Base-by-base conservation (phyloP, 2,797 vertebrate species). In the Chanos chanos region DNA sequence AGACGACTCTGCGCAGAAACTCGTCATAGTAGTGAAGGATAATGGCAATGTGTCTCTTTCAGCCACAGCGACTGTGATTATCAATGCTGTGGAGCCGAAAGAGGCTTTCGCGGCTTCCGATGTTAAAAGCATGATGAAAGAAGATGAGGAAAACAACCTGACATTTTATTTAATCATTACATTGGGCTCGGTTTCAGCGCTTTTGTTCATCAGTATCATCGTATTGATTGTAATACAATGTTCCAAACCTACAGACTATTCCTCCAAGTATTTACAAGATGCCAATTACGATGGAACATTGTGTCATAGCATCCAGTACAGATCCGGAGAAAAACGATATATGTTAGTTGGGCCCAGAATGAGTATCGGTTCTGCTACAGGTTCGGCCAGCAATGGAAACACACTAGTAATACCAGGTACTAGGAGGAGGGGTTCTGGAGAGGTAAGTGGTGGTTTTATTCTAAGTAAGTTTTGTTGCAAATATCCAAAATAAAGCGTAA, bases 301-400 rank as follows among this genome's bases (percentile, higher is more conserved):
- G 51, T 80, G 79, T 61, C 81, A 83, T 75, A 82, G 78, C 73
- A 77, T 80, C 60, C 79, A 81, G 72, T 81, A 81, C 70, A 74
- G 77, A 74, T 77, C 82, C 30, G 81, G 79, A 71, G 82, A 83
- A 40, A 85, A 81, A 58, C 77, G 76, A 0, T 85, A 83, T 81
- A 83, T 83, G 80, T 15, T 83, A 58, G 83, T 84, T 62, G 81
- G 81, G 77, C 83, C 83, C 55, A 81, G 79, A 43, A 83, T 81
- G 79, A 85, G 81, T 70, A 72, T 81, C 25, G 80, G 76, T 30
- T 84, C 82, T 53, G 77, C 77, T 33, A 64, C 81, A 6, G 77
- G 66, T 0, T 66, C 78, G 0, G 79, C 82, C 0, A 84, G 81
- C 16, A 75, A 83, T 39, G 66, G 73, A 0, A 81, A 82, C 16